Conservation (phyloP, 2,888 invertebrate species). For the Pseudolycoriella hygida region DNA sequence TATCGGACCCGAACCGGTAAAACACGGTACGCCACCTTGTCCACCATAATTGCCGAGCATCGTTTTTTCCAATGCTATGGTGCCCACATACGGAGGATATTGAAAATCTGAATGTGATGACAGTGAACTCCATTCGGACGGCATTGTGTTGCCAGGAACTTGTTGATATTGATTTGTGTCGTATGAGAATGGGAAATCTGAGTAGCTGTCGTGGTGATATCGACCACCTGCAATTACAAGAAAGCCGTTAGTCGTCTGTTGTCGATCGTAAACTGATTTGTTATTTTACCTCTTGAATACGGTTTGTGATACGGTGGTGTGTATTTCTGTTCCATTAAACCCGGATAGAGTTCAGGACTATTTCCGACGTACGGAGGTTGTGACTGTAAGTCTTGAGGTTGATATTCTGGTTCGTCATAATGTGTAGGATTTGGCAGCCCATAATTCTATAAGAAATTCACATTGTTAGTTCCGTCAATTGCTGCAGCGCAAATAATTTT, state of each 20-base stretch:
- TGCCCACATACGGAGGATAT: slow-evolving; percentile 37
- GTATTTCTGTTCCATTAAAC: slow-evolving; percentile 19
- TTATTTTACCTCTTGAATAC: slow-evolving; percentile 9
- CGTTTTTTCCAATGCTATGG: slow-evolving; percentile 27
- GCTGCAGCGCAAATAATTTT: neutral
- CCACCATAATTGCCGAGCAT: slow-evolving; percentile 24
- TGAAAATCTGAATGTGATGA: slow-evolving; percentile 33
- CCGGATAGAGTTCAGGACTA: slow-evolving; percentile 15
- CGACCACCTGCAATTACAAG: slow-evolving; percentile 28
- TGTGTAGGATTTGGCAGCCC: slow-evolving; percentile 13
- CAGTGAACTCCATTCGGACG: slow-evolving; percentile 30
- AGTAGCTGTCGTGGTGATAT: slow-evolving; percentile 26
- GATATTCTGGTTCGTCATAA: slow-evolving; percentile 17
- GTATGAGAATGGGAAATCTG: slow-evolving; percentile 33
- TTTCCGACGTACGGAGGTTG: slow-evolving; percentile 15
- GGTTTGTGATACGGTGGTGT: slow-evolving; percentile 12
- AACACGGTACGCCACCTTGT: slow-evolving; percentile 33
- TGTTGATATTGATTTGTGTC: slow-evolving; percentile 55
- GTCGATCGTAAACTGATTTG: slow-evolving; percentile 14
- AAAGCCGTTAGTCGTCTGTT: slow-evolving; percentile 20
- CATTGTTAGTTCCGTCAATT: neutral
- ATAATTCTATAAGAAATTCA: slow-evolving; percentile 10
- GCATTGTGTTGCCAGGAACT: slow-evolving; percentile 42
- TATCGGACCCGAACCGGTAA: slow-evolving; percentile 84
- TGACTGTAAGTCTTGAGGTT: slow-evolving; percentile 15